These are phyloP conservation scores for Liasis olivaceus DNA, from an alignment of 2,797 vertebrate genomes.

Conservation along the genomic window DNA sequence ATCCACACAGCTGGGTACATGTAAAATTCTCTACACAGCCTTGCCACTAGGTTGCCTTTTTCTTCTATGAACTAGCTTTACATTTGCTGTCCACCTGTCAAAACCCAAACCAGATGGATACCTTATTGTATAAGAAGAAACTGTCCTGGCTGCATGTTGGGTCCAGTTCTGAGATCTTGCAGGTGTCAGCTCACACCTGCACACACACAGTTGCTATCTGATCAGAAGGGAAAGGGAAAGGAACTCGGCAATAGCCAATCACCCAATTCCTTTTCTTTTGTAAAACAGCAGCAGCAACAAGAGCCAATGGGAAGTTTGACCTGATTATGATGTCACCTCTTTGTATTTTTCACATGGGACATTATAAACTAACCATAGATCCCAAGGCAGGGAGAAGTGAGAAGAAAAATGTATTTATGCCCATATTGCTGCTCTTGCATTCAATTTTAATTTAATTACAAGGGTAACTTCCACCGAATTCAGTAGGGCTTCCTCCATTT, in stretches of 20 bases:
- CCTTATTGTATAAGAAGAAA: constrained; percentile 20
- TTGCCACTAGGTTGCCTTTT: not conserved
- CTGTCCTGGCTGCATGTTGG: constrained; percentile 28
- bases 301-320: constrained; percentile 26
- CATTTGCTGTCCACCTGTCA: no score
- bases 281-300: not conserved
- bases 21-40: not conserved
- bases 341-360: constrained; percentile 22
- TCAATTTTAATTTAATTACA: not conserved
- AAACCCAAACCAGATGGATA: not conserved
- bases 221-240: not conserved
- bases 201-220: constrained; percentile 18
- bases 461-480: not conserved
- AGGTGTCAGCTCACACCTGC: constrained; percentile 17
- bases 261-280: not conserved
- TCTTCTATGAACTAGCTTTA: not conserved
- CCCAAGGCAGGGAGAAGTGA: not conserved
- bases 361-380: not conserved
- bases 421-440: not conserved
- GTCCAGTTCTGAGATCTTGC: constrained; percentile 3
- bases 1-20: not conserved
- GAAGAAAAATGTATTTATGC: not conserved
- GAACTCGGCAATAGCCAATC: not conserved
- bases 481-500: not conserved
- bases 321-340: constrained; percentile 39